Base-by-base conservation (phyloP, 1,140 invertebrate species). In the Bombus breviceps region DNA sequence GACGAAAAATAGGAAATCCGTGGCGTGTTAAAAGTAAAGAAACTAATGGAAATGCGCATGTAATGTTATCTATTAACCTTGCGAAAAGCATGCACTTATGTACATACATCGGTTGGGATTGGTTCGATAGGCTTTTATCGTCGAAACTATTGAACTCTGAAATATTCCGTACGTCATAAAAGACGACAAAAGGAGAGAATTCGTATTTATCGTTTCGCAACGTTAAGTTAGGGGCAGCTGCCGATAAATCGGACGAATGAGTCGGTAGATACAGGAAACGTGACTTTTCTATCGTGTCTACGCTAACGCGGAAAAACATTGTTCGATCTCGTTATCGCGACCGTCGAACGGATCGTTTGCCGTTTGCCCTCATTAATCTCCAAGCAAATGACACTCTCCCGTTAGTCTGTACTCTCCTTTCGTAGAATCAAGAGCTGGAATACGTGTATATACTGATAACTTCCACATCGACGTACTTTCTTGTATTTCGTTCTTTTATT, bases 141-240 rank as follows among this genome's bases (percentile, higher is more conserved):
- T 84, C 47, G 47, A 82, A 92, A 91, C 71, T 82, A 85, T 91
- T 84, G 74, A 86, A 89, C 77, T 88, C 84, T 83, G 86, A 93
- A 90, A 94, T 93, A 92, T 92, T 93, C 92, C 89, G 92, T 41
- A n/a, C 81, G 73, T 85, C 87, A 8, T 59, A n/a, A 57, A 69
- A 79, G 22, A 71, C 81, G 34, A 47, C 53, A 83, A 37, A 22
- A 90, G 57, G 85, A 13, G 64, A 66, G 71, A 68, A 81, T 71
- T 88, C 39, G 53, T 81, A 59, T 88, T 92, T 93, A 93, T 93
- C 92, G 68, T 53, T 37, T 83, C 12, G n/a, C 85, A 88, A 88
- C 41, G 69, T 91, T 88, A 88, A 91, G 76, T 75, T 86, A 71
- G 87, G 77, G 82, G 71, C 86, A 89, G 81, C 82, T 89, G 82